Percentiles rank a stretch among this genome's conserved stretches.
phyloP scores from a whole-genome alignment of 2,113 vertebrate genomes.

The Coptodon rendalli region DNA sequence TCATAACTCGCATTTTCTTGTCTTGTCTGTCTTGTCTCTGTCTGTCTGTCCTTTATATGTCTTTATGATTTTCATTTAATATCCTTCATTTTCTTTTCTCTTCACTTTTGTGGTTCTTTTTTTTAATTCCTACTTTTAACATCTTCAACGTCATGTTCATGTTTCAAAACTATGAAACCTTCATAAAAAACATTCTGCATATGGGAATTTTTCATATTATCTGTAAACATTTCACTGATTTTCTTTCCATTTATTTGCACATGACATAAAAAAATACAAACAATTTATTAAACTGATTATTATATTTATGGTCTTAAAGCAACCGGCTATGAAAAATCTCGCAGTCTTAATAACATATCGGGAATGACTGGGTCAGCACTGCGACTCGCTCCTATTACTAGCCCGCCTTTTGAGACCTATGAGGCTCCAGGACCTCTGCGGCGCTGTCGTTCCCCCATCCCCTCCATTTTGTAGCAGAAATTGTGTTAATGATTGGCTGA shows the following conservation, averaged over 20 bases:
- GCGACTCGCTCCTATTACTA: conserved; percentile 81
- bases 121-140: not conserved
- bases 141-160: conserved; percentile 8
- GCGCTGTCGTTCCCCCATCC: conserved; percentile 83
- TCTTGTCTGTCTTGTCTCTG: conserved; percentile 70
- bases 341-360: conserved; percentile 88
- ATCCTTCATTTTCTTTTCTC: not conserved
- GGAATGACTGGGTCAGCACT: conserved; percentile 83
- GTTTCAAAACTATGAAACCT: not conserved
- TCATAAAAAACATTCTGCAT: not conserved
- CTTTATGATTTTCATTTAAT: conserved; percentile 47
- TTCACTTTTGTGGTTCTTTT: conserved; percentile 8
- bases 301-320: conserved; percentile 34
- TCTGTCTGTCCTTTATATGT: conserved; percentile 63
- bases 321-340: conserved; percentile 86
- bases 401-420: conserved; percentile 72
- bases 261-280: not conserved
- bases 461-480: conserved; percentile 83
- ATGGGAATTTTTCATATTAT: not conserved
- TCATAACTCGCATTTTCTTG: conserved; percentile 80
- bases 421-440: conserved; percentile 80
- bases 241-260: not conserved
- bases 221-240: conserved; percentile 5
- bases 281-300: not conserved
- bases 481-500: conserved; percentile 19